Evolutionary conservation across 2,113 vertebrate species (phyloP), one percentile per base, ranked within the genome.

Genomic region (Trematocara unimaculatum): DNA sequence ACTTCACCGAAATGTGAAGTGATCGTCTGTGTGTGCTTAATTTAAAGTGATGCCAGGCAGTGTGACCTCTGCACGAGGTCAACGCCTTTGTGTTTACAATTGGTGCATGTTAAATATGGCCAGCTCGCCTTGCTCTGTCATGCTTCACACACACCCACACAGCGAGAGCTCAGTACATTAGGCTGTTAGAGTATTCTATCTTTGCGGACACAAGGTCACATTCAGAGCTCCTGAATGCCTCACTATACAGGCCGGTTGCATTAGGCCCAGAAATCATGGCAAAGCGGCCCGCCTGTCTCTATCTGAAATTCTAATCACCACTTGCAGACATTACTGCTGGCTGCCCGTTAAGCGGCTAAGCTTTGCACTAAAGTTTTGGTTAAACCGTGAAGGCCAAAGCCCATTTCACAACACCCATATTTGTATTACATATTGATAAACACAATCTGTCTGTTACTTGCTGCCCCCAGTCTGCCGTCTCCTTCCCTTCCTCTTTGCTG

Each of bases 241-340:
- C 86, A 60, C 67, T 92, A 84, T 91, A 87, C 88, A 84, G 87
- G 77, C 83, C 26, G 87, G 83, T 92, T 88, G 93, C 93, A 92
- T 95, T 92, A 90, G 92, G 87, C 72, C 91, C 79, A 78, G 81
- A 90, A 82, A 86, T 93, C 80, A 38, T 29, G 83, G 89, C 81
- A 42, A 51, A 85, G 85, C 84, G 9, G 79, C 80, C 83, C 38
- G 86, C 35, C 84, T 49, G 82, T 85, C 86, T 87, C 84, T 90
- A 94, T 95, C 94, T 92, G 91, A 93, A 93, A 95, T 94, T 95
- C 93, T 94, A 95, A 96, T 95, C 92, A 85, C 84, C 87, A 13
- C 90, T 91, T 79, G 40, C 93, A 85, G 84, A 80, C 92, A 92
- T 94, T 94, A 91, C 89, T 91, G 54, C 88, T 47, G 89, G 80